Evolutionary conservation across 2,888 invertebrate genomes (phyloP).

Genomic region (Lasioglossum lativentre): DNA sequence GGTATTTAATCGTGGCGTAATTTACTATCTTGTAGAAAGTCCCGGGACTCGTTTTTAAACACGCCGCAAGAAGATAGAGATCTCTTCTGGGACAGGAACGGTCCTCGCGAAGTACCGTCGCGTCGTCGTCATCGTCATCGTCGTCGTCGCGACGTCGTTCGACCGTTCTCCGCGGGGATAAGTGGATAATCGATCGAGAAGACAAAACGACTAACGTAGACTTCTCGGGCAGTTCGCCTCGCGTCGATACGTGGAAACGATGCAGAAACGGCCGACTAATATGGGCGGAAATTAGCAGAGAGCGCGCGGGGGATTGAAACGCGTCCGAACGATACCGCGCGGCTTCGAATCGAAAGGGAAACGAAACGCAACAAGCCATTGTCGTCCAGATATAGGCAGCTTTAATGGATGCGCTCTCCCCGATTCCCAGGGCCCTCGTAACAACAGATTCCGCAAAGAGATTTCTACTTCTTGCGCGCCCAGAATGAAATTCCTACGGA

Average conservation of each 20-base stretch:
- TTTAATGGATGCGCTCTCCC: conserved; percentile 43
- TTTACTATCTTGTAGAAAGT: background rate
- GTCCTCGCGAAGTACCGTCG: background rate
- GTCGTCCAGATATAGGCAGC: conserved; percentile 62
- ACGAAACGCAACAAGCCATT: conserved; percentile 58
- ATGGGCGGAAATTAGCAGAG: conserved; percentile 51
- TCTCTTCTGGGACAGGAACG: background rate
- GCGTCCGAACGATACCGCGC: conserved; percentile 49
- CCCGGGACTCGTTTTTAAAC: background rate
- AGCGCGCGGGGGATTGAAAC: conserved; percentile 51
- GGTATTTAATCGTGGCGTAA: background rate
- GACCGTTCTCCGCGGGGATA: conserved; percentile 21
- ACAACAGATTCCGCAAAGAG: conserved; percentile 70
- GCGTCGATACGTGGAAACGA: conserved; percentile 41
- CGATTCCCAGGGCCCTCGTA: conserved; percentile 69
- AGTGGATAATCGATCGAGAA: conserved; percentile 39
- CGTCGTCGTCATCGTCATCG: too few relatives aligned
- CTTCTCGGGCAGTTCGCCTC: background rate
- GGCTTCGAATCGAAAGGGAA: conserved; percentile 65
- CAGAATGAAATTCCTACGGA: background rate
- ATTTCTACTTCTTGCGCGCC: conserved; percentile 33
- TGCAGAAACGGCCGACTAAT: conserved; percentile 44
- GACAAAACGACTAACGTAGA: conserved; percentile 1
- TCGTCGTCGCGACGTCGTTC: background rate
- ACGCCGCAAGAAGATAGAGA: background rate